Evolutionary conservation across 2,797 vertebrate species (phyloP).

Genomic region (Crenuchus spilurus): DNA sequence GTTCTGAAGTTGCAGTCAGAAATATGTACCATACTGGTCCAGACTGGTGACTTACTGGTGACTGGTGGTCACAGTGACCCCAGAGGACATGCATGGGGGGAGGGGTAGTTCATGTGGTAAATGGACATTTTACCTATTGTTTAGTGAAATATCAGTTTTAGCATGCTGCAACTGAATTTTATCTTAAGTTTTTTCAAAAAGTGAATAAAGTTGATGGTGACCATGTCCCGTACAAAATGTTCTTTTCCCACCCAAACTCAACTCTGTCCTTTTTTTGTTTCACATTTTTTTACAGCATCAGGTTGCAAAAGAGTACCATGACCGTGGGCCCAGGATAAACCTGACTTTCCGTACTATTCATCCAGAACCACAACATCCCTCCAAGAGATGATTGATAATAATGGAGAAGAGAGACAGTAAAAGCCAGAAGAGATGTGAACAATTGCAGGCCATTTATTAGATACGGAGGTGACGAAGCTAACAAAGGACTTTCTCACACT

Average conservation of each 20-base stretch:
- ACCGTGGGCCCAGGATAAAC: slow-evolving; percentile 88
- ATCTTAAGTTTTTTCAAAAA: no score
- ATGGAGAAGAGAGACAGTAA: not conserved
- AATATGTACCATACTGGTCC: slow-evolving; percentile 2
- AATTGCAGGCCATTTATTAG: not conserved
- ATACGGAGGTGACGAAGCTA: not conserved
- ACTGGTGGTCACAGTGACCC: not conserved
- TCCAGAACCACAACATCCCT: slow-evolving; percentile 66
- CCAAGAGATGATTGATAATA: slow-evolving; percentile 23
- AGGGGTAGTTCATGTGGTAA: not conserved
- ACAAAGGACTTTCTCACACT: not conserved
- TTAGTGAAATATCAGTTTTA: not conserved
- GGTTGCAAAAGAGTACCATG: slow-evolving; percentile 95
- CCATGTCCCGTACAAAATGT: not conserved
- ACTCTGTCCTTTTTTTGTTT: slow-evolving; percentile 17
- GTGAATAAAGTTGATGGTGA: no score
- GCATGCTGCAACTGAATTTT: not conserved
- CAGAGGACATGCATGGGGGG: not conserved
- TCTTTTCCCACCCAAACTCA: not conserved
- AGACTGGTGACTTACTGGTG: slow-evolving; percentile 3
- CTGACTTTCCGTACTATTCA: slow-evolving; percentile 91
- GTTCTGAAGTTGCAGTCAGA: not conserved
- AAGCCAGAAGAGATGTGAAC: not conserved
- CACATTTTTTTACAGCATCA: slow-evolving; percentile 81
- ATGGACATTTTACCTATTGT: not conserved